These are phyloP conservation scores for Chelonus insularis DNA, from an alignment of 1,140 invertebrate species.

Conservation along the genomic window DNA sequence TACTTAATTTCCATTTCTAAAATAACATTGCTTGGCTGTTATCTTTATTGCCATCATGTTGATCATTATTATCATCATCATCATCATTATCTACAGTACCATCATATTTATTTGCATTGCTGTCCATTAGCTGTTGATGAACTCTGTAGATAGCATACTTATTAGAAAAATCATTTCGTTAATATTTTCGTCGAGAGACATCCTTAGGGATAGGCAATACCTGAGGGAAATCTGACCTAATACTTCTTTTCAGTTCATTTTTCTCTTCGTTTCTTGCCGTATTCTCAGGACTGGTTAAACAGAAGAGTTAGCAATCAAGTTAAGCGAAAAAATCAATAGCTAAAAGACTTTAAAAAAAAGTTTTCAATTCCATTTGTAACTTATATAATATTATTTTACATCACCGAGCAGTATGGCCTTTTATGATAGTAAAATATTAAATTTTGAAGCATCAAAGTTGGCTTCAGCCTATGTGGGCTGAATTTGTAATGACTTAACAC, in stretches of 20 bases:
- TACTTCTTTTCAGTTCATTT: not conserved
- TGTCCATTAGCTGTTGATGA: not conserved
- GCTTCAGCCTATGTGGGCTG: not conserved
- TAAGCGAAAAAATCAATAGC: too few species aligned
- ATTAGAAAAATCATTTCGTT: constrained; percentile 20
- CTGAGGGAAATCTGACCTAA: constrained; percentile 26
- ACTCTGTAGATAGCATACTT: not conserved
- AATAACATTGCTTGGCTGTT: not conserved
- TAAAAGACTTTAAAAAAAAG: too few species aligned
- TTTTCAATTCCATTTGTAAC: too few species aligned
- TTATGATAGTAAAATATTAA: not conserved
- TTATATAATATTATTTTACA: too few species aligned
- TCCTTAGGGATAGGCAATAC: not conserved
- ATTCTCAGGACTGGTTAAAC: not conserved
- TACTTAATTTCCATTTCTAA: not conserved
- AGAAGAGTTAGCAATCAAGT: too few species aligned
- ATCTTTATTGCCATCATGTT: not conserved
- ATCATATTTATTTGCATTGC: not conserved
- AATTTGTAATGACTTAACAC: constrained; percentile 9
- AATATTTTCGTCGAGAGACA: constrained; percentile 15
- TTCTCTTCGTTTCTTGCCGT: not conserved
- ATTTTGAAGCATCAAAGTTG: not conserved
- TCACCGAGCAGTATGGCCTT: too few species aligned
- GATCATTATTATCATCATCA: not conserved
- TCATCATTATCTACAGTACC: too few species aligned